These are phyloP conservation scores for Engraulis encrasicolus DNA, from an alignment of 2,113 vertebrate genomes.

Conservation along the genomic window DNA sequence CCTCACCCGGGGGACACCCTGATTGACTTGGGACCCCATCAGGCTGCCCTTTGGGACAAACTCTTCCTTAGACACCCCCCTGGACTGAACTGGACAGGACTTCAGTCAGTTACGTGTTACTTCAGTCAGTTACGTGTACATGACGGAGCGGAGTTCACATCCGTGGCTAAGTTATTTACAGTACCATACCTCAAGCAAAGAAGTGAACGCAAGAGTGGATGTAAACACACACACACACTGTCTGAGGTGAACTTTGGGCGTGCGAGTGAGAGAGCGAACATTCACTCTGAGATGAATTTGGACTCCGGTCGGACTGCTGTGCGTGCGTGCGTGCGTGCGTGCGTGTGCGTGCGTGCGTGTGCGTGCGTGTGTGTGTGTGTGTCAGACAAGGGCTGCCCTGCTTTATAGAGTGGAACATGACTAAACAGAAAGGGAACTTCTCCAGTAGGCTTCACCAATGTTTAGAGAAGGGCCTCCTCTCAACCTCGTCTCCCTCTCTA, in stretches of 20 bases:
- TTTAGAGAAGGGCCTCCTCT: neutral
- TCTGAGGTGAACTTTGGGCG: no score
- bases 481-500: neutral
- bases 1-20: neutral
- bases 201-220: no score
- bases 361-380: no score
- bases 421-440: neutral
- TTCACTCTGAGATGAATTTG: no score
- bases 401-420: neutral
- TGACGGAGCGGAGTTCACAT: no score
- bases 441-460: neutral
- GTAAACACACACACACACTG: no score
- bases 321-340: no score
- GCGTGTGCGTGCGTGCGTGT: no score
- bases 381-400: neutral
- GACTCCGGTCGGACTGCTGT: neutral
- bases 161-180: no score
- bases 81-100: neutral
- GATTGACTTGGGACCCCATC: neutral
- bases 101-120: neutral
- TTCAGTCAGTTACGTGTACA: neutral
- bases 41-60: neutral
- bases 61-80: no score
- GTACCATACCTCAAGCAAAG: no score
- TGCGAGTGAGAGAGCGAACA: no score